Conservation (phyloP, 1,140 invertebrate species). For the Eumeta japonica region DNA sequence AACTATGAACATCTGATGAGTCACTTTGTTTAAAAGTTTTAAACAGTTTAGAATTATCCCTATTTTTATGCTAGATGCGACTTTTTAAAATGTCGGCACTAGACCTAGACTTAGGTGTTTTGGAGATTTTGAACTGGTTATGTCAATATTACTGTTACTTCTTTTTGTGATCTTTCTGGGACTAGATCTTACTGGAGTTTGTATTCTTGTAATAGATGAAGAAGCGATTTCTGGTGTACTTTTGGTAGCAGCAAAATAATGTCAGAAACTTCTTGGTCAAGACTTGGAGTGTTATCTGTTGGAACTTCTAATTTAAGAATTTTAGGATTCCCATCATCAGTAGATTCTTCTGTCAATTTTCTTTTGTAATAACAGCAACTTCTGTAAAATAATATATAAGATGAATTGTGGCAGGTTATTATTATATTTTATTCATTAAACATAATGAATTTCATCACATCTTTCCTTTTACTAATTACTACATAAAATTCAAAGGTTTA, state of each 20-base stretch:
- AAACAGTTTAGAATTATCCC: too few species aligned
- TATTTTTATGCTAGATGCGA: constrained; percentile 26
- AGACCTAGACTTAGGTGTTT: constrained; percentile 32
- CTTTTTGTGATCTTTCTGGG: constrained; percentile 33
- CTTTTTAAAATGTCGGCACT: constrained; percentile 34
- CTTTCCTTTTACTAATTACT: too few species aligned
- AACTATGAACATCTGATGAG: constrained; percentile 4
- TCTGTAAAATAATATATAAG: too few species aligned
- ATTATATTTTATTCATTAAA: too few species aligned
- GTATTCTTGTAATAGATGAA: constrained; percentile 31
- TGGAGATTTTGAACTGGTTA: constrained; percentile 31
- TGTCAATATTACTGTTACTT: constrained; percentile 31
- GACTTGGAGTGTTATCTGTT: too few species aligned
- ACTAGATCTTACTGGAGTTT: constrained; percentile 28
- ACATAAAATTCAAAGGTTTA: too few species aligned
- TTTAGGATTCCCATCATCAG: too few species aligned
- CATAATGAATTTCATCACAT: too few species aligned
- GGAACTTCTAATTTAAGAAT: too few species aligned
- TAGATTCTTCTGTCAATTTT: too few species aligned
- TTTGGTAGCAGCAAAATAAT: constrained; percentile 28
- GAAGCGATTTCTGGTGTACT: constrained; percentile 21
- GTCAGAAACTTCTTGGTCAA: constrained; percentile 44
- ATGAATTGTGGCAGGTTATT: too few species aligned
- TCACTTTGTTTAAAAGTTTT: constrained; percentile 1
- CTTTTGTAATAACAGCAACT: too few species aligned